Conservation (phyloP, 2,888 invertebrate species). For the Aporophyla lueneburgensis region DNA sequence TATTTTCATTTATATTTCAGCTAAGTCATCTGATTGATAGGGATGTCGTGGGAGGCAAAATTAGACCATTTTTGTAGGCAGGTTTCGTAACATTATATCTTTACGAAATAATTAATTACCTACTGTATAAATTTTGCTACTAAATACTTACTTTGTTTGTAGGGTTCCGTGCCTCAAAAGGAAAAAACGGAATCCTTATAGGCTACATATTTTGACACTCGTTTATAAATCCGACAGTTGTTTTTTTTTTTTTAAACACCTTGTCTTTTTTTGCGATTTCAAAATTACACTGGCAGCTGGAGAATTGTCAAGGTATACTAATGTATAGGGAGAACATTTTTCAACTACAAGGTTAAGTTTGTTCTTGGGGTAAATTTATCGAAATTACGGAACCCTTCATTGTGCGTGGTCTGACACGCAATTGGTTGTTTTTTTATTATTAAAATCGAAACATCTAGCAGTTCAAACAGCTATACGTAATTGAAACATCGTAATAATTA, state of each 20-base stretch:
- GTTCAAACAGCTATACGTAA: neutral
- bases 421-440: neutral
- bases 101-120: conserved; percentile 1
- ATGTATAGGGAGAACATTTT: neutral
- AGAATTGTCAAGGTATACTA: neutral
- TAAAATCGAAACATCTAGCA: neutral
- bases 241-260: no score
- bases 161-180: neutral
- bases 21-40: conserved; percentile 41
- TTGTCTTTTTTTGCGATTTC: neutral
- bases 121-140: neutral
- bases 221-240: neutral
- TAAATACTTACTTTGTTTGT: neutral
- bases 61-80: neutral
- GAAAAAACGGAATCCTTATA: neutral
- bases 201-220: neutral
- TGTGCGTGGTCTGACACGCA: neutral
- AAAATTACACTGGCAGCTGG: neutral
- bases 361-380: neutral
- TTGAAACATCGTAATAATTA: conserved; percentile 26
- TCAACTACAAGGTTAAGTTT: neutral
- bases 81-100: conserved; percentile 3
- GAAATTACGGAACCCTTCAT: neutral
- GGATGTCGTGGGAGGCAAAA: conserved; percentile 3
- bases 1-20: conserved; percentile 19